Percentiles rank a stretch among this genome's conserved stretches.
These are phyloP conservation scores for Trissolcus basalis DNA, from an alignment of 1,140 invertebrate species.

Conservation along the genomic window DNA sequence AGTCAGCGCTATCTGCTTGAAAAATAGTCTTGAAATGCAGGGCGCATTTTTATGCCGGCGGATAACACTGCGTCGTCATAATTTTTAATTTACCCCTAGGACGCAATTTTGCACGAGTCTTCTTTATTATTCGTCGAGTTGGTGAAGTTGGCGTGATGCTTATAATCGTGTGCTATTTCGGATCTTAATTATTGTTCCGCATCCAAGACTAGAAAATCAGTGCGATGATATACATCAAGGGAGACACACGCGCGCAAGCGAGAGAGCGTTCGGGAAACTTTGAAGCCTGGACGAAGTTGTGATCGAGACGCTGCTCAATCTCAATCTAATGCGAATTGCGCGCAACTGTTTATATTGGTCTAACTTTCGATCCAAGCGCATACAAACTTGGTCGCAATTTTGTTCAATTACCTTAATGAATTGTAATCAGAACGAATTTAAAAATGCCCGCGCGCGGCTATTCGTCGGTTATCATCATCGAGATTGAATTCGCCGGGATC, in stretches of 20 bases:
- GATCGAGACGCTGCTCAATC: constrained; percentile 68
- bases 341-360: constrained; percentile 50
- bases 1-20: constrained; percentile 34
- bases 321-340: constrained; percentile 44
- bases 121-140: constrained; percentile 23
- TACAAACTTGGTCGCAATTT: constrained; percentile 44
- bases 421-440: constrained; percentile 49
- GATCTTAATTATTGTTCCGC: constrained; percentile 47
- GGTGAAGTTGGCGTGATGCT: constrained; percentile 19
- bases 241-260: constrained; percentile 51
- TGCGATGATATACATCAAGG: constrained; percentile 65
- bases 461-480: constrained; percentile 50
- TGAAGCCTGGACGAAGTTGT: constrained; percentile 65
- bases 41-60: constrained; percentile 30
- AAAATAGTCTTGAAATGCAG: constrained; percentile 43
- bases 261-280: constrained; percentile 66
- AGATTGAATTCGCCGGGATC: constrained; percentile 30
- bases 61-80: constrained; percentile 27
- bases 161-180: constrained; percentile 38
- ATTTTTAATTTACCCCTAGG: constrained; percentile 38
- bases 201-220: constrained; percentile 47
- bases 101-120: constrained; percentile 19
- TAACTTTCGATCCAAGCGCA: constrained; percentile 52
- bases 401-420: constrained; percentile 55
- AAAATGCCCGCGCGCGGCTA: constrained; percentile 22